Conservation (phyloP, 2,113 vertebrate species). For the Corydoras sp. region DNA sequence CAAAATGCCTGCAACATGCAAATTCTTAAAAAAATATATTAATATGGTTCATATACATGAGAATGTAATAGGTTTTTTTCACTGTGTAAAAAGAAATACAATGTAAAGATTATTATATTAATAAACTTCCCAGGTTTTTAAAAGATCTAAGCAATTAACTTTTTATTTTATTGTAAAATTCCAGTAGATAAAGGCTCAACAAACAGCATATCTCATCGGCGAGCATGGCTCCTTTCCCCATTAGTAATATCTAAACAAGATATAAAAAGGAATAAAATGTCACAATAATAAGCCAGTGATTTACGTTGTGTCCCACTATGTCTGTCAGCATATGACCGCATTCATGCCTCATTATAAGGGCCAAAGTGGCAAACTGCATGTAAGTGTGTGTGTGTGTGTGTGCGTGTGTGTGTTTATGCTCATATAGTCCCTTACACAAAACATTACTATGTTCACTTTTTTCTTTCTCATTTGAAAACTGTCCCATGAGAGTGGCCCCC, state of each 20-base stretch:
- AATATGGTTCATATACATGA: no score
- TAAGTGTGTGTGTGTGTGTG: conserved; percentile 22
- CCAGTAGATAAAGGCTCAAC: neutral
- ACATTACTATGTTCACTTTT: conserved; percentile 44
- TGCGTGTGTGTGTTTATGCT: conserved; percentile 13
- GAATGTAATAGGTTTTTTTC: no score
- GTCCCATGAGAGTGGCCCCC: conserved; percentile 58
- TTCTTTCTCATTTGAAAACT: conserved; percentile 61
- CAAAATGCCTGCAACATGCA: conserved; percentile 15
- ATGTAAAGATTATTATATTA: no score
- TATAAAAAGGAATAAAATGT: conserved; percentile 15
- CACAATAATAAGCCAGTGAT: conserved; percentile 23
- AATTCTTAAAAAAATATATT: conserved; percentile 13
- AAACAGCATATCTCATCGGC: conserved; percentile 1
- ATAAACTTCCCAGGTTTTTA: conserved; percentile 16
- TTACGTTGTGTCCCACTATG: neutral
- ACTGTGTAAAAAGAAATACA: neutral
- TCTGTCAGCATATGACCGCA: conserved; percentile 23
- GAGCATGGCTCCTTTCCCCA: conserved; percentile 11
- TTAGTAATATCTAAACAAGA: conserved; percentile 38
- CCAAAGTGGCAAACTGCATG: conserved; percentile 19
- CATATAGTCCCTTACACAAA: conserved; percentile 34
- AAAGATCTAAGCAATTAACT: no score
- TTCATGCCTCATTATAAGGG: conserved; percentile 21
- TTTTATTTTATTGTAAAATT: neutral